Evolutionary conservation across 2,113 vertebrate genomes (phyloP).

Genomic region (Brachypodius melanocephalos): DNA sequence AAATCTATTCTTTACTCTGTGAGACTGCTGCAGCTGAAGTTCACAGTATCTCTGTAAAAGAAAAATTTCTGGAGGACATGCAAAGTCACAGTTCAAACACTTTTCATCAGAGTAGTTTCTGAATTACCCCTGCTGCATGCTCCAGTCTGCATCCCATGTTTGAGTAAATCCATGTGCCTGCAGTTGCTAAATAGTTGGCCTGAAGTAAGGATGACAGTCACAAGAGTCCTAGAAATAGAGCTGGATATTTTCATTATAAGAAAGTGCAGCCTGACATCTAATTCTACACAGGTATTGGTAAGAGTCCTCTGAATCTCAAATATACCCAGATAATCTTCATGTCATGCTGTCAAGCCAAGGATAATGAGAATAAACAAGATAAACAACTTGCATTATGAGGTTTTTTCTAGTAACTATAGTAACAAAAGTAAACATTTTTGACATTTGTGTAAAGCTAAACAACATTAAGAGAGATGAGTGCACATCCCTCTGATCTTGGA

Average conservation of each 20-base stretch:
- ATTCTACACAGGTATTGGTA: not conserved
- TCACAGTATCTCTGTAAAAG: not conserved
- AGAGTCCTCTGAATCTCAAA: not conserved
- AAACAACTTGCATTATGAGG: not conserved
- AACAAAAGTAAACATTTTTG: not conserved
- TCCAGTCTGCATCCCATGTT: not conserved
- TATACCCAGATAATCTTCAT: not conserved
- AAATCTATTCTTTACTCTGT: slow-evolving; percentile 36
- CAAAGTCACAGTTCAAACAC: not conserved
- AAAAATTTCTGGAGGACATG: not conserved
- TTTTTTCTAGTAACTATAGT: not conserved
- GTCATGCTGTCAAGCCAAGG: not conserved
- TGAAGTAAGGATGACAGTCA: not conserved
- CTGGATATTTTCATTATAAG: not conserved
- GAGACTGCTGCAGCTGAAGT: not conserved
- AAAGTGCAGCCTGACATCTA: not conserved
- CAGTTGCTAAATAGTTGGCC: not conserved
- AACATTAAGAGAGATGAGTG: not conserved
- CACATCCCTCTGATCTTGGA: not conserved
- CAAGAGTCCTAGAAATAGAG: not conserved
- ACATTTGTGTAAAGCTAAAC: not conserved
- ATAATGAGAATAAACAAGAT: not conserved
- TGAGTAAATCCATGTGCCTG: not conserved
- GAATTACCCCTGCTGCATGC: not conserved
- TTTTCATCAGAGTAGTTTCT: not conserved